A percentile compares a stretch with the other conserved stretches of the same genome.
phyloP scores from a whole-genome alignment of 1,140 invertebrate genomes.

The Zaprionus tsacasi region DNA sequence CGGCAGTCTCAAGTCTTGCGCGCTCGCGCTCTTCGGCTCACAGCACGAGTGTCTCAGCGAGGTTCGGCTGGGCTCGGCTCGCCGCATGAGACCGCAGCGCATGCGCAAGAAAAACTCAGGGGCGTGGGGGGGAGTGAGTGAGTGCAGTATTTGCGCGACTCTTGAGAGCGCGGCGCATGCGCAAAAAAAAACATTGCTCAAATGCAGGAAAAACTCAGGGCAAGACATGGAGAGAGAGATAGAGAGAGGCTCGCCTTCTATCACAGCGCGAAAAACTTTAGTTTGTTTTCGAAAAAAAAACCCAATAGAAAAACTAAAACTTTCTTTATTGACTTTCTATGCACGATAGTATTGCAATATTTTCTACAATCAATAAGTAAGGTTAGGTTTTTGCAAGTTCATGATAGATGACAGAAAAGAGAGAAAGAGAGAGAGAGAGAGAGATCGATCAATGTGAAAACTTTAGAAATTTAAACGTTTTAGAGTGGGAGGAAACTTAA shows the following conservation, averaged over 20 bases:
- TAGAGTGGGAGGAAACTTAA: not conserved
- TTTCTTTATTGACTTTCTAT: slow-evolving; percentile 1
- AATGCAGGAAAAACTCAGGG: slow-evolving; percentile 14
- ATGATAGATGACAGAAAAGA: not conserved
- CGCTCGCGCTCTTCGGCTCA: slow-evolving; percentile 6
- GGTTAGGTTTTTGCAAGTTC: not conserved
- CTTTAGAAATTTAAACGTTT: not conserved
- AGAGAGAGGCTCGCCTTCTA: not conserved
- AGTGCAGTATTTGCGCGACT: not conserved
- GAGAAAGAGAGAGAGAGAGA: not conserved
- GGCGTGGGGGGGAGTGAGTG: slow-evolving; percentile 9
- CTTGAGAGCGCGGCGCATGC: too few relatives aligned
- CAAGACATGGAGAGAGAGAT: not conserved
- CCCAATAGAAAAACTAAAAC: not conserved
- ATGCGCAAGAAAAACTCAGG: slow-evolving; percentile 45
- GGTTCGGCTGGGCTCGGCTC: slow-evolving; percentile 12
- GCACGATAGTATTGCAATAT: slow-evolving; percentile 2
- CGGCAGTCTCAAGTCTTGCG: slow-evolving; percentile 15
- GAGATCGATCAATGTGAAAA: not conserved
- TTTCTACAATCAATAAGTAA: slow-evolving; percentile 6
- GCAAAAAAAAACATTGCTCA: not conserved
- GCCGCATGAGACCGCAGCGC: slow-evolving; percentile 27
- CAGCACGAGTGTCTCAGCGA: slow-evolving; percentile 2
- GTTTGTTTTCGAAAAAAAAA: not conserved
- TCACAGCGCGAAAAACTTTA: not conserved